A percentile compares a stretch with the other conserved stretches of the same genome.
Evolutionary conservation across 2,113 vertebrate genomes (phyloP).

Genomic region (Zootoca vivipara): DNA sequence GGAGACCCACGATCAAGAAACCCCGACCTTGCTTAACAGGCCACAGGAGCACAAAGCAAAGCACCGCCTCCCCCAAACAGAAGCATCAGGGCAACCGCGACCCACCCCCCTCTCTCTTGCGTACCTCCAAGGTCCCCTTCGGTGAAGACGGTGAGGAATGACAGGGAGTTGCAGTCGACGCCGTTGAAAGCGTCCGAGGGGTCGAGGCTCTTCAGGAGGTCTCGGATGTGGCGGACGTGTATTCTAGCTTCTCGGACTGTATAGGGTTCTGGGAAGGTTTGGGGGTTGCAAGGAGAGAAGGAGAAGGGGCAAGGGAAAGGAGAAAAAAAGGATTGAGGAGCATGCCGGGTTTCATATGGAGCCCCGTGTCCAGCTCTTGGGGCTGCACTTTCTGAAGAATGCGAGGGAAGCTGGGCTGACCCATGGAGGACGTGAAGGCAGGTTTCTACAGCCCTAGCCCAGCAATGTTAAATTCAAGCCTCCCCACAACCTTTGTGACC

Average conservation of each 20-base stretch:
- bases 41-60: background rate
- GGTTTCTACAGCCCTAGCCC: too few relatives aligned
- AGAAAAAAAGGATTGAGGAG: background rate
- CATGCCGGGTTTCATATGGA: background rate
- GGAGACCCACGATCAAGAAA: too few relatives aligned
- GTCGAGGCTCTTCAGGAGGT: slow-evolving; percentile 96
- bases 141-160: slow-evolving; percentile 95
- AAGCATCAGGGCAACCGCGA: too few relatives aligned
- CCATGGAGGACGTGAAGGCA: too few relatives aligned
- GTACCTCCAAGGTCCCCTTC: slow-evolving; percentile 96
- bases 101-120: background rate
- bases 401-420: too few relatives aligned
- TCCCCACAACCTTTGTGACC: too few relatives aligned
- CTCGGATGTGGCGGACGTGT: slow-evolving; percentile 95
- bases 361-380: background rate
- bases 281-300: background rate
- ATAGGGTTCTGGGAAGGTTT: slow-evolving; percentile 86
- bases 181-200: slow-evolving; percentile 97
- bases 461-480: too few relatives aligned
- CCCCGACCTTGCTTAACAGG: background rate
- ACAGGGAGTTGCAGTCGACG: slow-evolving; percentile 96
- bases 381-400: background rate
- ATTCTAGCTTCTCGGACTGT: slow-evolving; percentile 97
- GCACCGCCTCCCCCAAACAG: background rate
- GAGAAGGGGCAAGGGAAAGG: background rate